A percentile compares a stretch with the other conserved stretches of the same genome.
These are phyloP conservation scores for Phaethornis superciliosus DNA, from an alignment of 2,113 vertebrate species.

Conservation along the genomic window DNA sequence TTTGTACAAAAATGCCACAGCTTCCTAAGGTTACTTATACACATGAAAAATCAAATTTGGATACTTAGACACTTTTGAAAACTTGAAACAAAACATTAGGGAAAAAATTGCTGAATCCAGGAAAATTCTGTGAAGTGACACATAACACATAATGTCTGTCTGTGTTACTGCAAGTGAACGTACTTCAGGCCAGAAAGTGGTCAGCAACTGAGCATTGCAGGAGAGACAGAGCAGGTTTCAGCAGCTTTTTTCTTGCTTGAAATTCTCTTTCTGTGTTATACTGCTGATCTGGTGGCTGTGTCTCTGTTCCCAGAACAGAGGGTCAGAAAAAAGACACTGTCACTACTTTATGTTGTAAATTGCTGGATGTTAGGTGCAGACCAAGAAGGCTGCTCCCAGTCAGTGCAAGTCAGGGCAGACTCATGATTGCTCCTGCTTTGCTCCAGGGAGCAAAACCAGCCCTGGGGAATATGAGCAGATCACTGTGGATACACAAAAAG, in stretches of 20 bases:
- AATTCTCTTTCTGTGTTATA: background rate
- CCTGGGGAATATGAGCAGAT: background rate
- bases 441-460: background rate
- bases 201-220: background rate
- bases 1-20: background rate
- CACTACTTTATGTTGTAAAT: background rate
- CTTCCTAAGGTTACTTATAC: background rate
- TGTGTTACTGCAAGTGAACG: background rate
- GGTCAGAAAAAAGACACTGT: background rate
- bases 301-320: background rate
- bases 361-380: background rate
- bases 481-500: background rate
- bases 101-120: background rate
- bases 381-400: background rate
- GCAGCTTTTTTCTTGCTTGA: background rate
- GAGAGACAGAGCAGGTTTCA: background rate
- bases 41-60: background rate
- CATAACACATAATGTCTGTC: background rate
- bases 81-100: background rate
- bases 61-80: background rate
- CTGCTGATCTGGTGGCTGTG: background rate
- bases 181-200: background rate
- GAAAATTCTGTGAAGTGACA: background rate
- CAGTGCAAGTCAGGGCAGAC: background rate
- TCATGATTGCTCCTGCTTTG: background rate